Evolutionary conservation across 2,888 invertebrate species (phyloP), one percentile per base, ranked within the genome.

Genomic region (Lasius platythorax): DNA sequence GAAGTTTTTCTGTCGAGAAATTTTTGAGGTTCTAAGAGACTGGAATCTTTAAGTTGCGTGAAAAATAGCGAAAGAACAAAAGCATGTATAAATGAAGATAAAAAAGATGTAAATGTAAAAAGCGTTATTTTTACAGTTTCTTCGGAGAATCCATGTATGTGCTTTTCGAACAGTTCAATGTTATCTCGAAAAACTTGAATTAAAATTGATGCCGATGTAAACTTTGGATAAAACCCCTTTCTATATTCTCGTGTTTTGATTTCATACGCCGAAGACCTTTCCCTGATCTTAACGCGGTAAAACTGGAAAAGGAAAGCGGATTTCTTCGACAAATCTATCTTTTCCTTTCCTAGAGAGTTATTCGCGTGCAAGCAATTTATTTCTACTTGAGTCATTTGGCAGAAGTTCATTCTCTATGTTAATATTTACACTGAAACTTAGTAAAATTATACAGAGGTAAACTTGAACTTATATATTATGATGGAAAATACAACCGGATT

Each of bases 241-340:
- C 30, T n/a, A 72, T 72, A 63, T 72, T 12, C 61, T 12, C 5
- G 11, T 79, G 72, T 63, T 81, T 81, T 72, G 46, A 63, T 72
- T 63, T 81, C 37, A 81, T 72, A 72, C 15, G 15, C 18, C 46
- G 50, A 50, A 46, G 33, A 72, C 18, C 46, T 30, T 18, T n/a
- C 8, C 18, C 12, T 2, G 12, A 46, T 79, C 46, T 81, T 72
- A 72, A 37, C 12, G 61, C 56, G 58, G 18, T 46, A 18, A 46
- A 72, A 72, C 46, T 70, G 23, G 28, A 70, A 70, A 46, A 46
- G 72, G 46, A 79, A 81, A 72, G 79, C 72, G 72, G 46, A 72
- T 81, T 81, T 72, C 37, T 81, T 66, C 46, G 43, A 78, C 56
- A 72, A 79, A 46, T 46, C 70, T 72, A 15, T 33, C 23, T 8